Conservation (phyloP, 2,797 vertebrate genomes). For the Orientallactaga sibirica region DNA sequence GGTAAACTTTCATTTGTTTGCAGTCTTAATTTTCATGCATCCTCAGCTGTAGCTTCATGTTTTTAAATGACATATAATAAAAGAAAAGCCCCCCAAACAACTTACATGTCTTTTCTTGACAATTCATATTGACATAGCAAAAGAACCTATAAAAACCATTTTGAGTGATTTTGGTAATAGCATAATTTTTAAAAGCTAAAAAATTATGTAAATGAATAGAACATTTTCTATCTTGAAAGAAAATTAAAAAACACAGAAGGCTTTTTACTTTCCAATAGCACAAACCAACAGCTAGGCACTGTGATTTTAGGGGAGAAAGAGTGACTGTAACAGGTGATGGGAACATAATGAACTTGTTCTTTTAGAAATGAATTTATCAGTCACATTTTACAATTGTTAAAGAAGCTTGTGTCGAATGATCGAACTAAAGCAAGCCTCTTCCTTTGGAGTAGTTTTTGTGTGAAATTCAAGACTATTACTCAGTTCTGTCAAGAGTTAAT, state of each 20-base stretch:
- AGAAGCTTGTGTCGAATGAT: constrained; percentile 26
- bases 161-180: background rate
- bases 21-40: constrained; percentile 18
- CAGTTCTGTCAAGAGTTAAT: constrained; percentile 29
- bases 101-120: background rate
- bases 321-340: constrained; percentile 74
- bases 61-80: background rate
- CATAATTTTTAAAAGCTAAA: constrained; percentile 40
- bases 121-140: constrained; percentile 18
- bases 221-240: background rate
- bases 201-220: background rate
- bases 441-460: background rate
- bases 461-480: constrained; percentile 31
- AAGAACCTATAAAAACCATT: constrained; percentile 8
- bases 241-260: background rate
- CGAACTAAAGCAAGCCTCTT: background rate
- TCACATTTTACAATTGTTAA: constrained; percentile 53
- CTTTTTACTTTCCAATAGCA: background rate
- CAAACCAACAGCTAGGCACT: constrained; percentile 21
- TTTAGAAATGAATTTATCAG: constrained; percentile 41
- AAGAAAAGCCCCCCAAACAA: constrained; percentile 17
- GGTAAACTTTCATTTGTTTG: background rate
- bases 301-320: background rate
- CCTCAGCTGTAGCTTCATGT: background rate
- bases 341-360: constrained; percentile 36